Conservation (phyloP, 2,113 vertebrate genomes). For the Nibea albiflora region DNA sequence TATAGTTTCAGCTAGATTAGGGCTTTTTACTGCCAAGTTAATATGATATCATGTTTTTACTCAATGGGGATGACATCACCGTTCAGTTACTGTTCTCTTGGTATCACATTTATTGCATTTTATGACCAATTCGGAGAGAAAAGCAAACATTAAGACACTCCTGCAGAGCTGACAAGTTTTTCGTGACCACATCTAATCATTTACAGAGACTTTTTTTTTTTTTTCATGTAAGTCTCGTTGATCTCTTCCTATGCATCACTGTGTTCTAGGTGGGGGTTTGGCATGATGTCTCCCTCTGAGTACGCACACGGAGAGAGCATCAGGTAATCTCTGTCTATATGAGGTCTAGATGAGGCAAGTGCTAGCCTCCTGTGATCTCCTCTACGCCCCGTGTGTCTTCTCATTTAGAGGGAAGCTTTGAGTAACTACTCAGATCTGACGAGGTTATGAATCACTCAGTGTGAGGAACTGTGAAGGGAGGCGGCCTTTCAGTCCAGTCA, state of each 20-base stretch:
- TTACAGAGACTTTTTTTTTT: conserved; percentile 28
- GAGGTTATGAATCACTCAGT: not conserved
- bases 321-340: conserved; percentile 53
- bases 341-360: conserved; percentile 60
- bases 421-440: conserved; percentile 18
- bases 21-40: not conserved
- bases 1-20: not conserved
- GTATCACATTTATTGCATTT: conserved; percentile 28
- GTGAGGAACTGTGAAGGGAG: no score
- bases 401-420: conserved; percentile 27
- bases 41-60: not conserved
- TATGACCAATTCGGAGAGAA: conserved; percentile 27
- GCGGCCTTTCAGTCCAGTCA: no score
- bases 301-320: conserved; percentile 11
- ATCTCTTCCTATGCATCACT: conserved; percentile 5
- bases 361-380: conserved; percentile 52
- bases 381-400: conserved; percentile 14
- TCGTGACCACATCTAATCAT: conserved; percentile 28
- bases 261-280: conserved; percentile 14
- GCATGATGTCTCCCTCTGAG: conserved; percentile 8
- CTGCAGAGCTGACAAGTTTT: conserved; percentile 25
- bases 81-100: not conserved
- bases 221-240: conserved; percentile 3
- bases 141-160: conserved; percentile 25
- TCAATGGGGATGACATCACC: conserved; percentile 20